A percentile compares a stretch with the other conserved stretches of the same genome.
Conservation (phyloP, 2,113 vertebrate species). For the Corythaixoides concolor region DNA sequence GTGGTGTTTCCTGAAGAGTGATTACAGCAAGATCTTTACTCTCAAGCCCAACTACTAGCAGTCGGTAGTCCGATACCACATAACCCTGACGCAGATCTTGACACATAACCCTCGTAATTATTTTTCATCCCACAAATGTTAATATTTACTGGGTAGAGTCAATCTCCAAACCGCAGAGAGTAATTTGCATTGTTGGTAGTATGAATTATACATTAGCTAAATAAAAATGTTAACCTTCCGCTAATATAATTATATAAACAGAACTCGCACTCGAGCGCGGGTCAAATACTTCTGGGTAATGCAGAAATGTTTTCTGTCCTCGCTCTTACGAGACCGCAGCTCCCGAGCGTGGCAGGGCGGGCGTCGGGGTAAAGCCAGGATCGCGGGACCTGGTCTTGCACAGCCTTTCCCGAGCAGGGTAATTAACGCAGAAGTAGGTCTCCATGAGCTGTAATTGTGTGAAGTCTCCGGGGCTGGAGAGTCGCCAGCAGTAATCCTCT, state of each 20-base stretch:
- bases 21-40: background rate
- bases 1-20: background rate
- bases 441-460: background rate
- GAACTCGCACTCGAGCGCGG: background rate
- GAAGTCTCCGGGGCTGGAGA: background rate
- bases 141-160: background rate
- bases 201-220: background rate
- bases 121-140: background rate
- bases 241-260: background rate
- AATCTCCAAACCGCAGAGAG: background rate
- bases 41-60: background rate
- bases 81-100: background rate
- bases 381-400: background rate
- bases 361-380: background rate
- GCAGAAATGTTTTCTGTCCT: background rate
- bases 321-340: background rate
- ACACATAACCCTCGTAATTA: background rate
- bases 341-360: background rate
- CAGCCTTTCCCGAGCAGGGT: background rate
- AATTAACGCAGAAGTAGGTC: background rate
- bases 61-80: background rate
- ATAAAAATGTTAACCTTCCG: background rate
- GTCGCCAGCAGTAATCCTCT: slow-evolving; percentile 53
- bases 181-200: background rate
- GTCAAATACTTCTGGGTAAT: background rate